Base-by-base conservation (phyloP, 1,140 invertebrate genomes). In the Drosophila ohnishii region DNA sequence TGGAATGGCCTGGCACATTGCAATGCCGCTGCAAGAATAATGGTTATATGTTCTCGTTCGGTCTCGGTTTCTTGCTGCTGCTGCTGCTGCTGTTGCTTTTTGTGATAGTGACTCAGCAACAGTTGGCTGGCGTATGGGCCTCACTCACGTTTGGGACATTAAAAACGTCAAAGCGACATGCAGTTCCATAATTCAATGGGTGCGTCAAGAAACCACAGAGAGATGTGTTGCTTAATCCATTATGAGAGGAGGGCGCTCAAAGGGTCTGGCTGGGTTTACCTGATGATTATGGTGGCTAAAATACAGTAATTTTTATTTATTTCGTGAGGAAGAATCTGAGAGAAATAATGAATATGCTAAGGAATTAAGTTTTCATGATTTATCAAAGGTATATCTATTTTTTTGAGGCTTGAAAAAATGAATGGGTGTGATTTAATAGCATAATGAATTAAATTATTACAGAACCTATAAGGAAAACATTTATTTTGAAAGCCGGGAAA, bases 61-160 rank as follows among this genome's bases (percentile, higher is more conserved):
- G 30, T 28, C 40, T 35, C 51, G 35, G 59, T 44, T 53, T 61
- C 65, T 28, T 63, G 35, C 39, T 35, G 37, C 37, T 63, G 37
- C 37, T 13, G 19, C 57, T 64, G 16, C 40, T 64, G 9, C 30
- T 42, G 14, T n/a, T 35, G n/a, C 30, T 50, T 35, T 53, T 53
- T 53, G 30, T 35, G 45, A 40, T 57, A 59, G 55, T 63, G 61
- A 63, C 37, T 63, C 59, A 59, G 62, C 72, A 71, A 70, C 64
- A 65, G 61, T 45, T 42, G 60, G 45, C 51, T 63, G 50, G 58
- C 50, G 42, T 51, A 22, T 65, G 45, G 48, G 61, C 56, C 61
- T 61, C 80, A 81, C 61, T 64, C 80, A 86, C 82, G 78, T 71
- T 86, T 61, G 59, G 19, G 82, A 44, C 82, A 84, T 84, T 85